Percentiles rank a stretch among this genome's conserved stretches.
phyloP scores from a whole-genome alignment of 2,888 invertebrate genomes.

The Loripinus fragilis region DNA sequence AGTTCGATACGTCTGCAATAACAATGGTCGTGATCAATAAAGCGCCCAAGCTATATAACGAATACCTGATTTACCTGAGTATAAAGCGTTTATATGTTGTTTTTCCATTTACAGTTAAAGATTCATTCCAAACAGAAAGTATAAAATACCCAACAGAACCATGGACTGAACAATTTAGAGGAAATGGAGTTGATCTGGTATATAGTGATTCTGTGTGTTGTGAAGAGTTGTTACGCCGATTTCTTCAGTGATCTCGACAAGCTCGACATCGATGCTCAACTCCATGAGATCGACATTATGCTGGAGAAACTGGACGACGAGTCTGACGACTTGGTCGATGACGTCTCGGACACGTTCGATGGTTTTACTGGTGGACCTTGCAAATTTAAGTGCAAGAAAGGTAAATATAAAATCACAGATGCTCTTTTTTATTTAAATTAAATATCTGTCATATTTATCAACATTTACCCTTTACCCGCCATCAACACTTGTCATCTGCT shows the following conservation, averaged over 20 bases:
- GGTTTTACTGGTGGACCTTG: conserved; percentile 17
- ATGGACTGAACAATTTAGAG: no score
- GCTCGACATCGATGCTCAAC: conserved; percentile 49
- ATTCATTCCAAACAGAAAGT: no score
- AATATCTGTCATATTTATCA: no score
- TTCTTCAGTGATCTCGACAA: conserved; percentile 49
- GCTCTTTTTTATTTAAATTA: no score
- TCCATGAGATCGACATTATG: conserved; percentile 44
- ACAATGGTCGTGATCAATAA: not conserved
- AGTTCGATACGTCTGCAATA: not conserved
- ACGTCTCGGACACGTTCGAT: not conserved
- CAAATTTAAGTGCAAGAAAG: conserved; percentile 34
- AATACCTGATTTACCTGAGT: no score
- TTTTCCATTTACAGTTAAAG: no score
- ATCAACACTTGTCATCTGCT: no score
- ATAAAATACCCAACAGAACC: no score
- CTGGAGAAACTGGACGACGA: conserved; percentile 33
- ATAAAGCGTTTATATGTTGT: no score
- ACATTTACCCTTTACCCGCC: no score
- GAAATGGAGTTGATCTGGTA: not conserved
- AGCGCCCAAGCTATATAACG: no score
- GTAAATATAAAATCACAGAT: conserved; percentile 25
- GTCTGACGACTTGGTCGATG: not conserved
- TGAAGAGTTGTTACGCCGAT: conserved; percentile 10
- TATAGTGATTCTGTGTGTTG: not conserved